A percentile compares a stretch with the other conserved stretches of the same genome.
phyloP scores from a whole-genome alignment of 2,888 invertebrate genomes.

The Frankliniella intonsa region DNA sequence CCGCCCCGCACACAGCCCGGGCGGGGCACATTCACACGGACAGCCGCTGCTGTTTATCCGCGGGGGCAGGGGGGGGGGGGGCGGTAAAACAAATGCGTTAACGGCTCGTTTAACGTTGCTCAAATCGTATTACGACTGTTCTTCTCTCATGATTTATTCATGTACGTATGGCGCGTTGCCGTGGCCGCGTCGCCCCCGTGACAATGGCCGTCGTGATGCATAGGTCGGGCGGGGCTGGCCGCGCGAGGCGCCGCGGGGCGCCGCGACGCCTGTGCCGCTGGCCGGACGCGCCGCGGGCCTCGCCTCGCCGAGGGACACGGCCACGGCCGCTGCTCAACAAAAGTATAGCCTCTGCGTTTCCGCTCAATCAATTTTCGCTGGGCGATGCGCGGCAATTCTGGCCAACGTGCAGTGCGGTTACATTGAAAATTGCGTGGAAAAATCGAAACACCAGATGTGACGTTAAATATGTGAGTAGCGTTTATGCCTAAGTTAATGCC shows the following conservation, averaged over 20 bases:
- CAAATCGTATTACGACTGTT: slow-evolving; percentile 11
- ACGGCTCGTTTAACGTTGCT: slow-evolving; percentile 1
- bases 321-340: too few relatives aligned
- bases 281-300: too few relatives aligned
- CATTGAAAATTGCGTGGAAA: too few relatives aligned
- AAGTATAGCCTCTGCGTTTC: too few relatives aligned
- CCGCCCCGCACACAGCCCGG: background rate
- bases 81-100: slow-evolving; percentile 4
- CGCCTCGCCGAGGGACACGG: too few relatives aligned
- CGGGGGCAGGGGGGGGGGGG: background rate
- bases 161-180: background rate
- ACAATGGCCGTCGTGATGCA: background rate
- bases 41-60: background rate
- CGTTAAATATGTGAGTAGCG: too few relatives aligned
- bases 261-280: too few relatives aligned
- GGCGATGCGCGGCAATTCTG: too few relatives aligned
- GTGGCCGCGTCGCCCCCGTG: background rate
- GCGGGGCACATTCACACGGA: background rate
- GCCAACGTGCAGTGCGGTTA: too few relatives aligned
- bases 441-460: too few relatives aligned
- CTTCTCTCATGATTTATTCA: background rate
- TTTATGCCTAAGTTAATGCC: too few relatives aligned
- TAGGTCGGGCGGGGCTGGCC: background rate
- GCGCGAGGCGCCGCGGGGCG: background rate
- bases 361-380: too few relatives aligned